Evolutionary conservation across 2,797 vertebrate species (phyloP).

Genomic region (Muscicapa comitata): DNA sequence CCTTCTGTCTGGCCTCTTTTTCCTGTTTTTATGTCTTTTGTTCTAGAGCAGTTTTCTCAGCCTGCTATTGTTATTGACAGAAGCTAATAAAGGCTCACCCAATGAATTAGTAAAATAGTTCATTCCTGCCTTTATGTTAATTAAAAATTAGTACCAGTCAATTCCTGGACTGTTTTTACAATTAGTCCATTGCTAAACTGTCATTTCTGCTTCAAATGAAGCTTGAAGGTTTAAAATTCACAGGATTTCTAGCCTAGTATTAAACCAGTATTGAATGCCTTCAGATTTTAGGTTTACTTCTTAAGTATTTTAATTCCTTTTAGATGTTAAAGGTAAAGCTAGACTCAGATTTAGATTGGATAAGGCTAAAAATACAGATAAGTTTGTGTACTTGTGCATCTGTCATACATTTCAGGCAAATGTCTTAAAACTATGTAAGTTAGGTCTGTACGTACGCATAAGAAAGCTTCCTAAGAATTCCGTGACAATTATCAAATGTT

Average conservation of each 20-base stretch:
- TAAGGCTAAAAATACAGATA: neutral
- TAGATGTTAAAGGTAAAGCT: neutral
- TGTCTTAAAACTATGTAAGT: neutral
- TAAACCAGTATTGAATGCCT: neutral
- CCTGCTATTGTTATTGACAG: neutral
- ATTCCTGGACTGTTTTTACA: neutral
- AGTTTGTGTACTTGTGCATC: neutral
- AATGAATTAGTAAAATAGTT: neutral
- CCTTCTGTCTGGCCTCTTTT: neutral
- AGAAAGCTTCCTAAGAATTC: neutral
- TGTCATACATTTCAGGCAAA: neutral
- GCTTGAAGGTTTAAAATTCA: neutral
- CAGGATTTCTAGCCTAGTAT: neutral
- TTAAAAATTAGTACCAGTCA: neutral
- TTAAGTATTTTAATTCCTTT: neutral
- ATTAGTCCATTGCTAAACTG: neutral
- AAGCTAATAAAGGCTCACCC: neutral
- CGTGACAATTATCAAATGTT: neutral
- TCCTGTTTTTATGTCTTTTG: neutral
- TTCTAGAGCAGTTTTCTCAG: neutral
- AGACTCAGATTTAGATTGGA: neutral
- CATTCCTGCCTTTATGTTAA: neutral
- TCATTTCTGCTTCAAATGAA: neutral
- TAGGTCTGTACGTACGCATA: neutral
- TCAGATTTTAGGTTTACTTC: neutral